Percentiles rank a stretch among this genome's conserved stretches.
phyloP scores from a whole-genome alignment of 2,888 invertebrate species.

The Apamea crenata region DNA sequence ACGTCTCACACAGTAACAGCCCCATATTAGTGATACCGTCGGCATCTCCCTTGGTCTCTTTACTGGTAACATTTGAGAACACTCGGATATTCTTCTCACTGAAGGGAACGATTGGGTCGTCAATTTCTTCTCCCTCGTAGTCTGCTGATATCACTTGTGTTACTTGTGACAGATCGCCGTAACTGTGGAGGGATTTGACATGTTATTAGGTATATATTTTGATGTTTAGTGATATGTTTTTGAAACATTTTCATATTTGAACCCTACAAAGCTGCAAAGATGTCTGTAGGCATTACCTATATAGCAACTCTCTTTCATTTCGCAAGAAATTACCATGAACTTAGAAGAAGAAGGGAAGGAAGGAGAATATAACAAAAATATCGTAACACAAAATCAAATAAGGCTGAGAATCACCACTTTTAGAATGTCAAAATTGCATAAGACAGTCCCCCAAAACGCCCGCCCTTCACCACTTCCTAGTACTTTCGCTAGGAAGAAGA shows the following conservation, averaged over 20 bases:
- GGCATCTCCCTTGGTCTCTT: slow-evolving; percentile 81
- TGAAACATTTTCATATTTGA: not conserved
- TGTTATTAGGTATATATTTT: not conserved
- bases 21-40: slow-evolving; percentile 95
- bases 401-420: too few relatives aligned
- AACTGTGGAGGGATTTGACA: slow-evolving; percentile 77
- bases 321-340: not conserved
- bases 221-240: not conserved
- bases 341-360: not conserved
- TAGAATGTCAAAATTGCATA: too few relatives aligned
- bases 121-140: slow-evolving; percentile 92
- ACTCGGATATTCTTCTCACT: slow-evolving; percentile 91
- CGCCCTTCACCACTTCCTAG: too few relatives aligned
- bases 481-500: too few relatives aligned
- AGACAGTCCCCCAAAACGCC: too few relatives aligned
- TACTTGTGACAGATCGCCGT: slow-evolving; percentile 94
- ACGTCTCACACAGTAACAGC: slow-evolving; percentile 96
- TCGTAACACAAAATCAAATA: too few relatives aligned
- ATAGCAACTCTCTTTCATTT: not conserved
- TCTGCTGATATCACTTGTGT: slow-evolving; percentile 95
- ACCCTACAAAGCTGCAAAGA: not conserved
- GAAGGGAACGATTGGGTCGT: slow-evolving; percentile 90
- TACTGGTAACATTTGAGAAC: slow-evolving; percentile 79
- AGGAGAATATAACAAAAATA: not conserved
- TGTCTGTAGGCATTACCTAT: not conserved